Evolutionary conservation across 2,888 invertebrate genomes (phyloP).

Genomic region (Hypena proboscidalis): DNA sequence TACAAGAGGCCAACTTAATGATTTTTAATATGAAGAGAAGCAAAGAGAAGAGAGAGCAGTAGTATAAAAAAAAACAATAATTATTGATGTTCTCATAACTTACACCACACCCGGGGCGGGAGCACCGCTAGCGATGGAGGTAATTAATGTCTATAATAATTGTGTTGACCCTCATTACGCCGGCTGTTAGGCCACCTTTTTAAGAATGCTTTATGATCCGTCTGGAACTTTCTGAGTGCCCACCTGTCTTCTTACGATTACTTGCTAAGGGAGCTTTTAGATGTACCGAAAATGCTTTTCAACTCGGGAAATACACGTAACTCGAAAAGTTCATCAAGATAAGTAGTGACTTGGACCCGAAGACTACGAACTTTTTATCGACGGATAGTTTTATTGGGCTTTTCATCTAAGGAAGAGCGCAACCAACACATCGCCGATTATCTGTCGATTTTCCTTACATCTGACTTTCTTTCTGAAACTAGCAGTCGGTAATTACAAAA

Average conservation of each 20-base stretch:
- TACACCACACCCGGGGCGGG: conserved; percentile 21
- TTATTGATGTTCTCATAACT: conserved; percentile 9
- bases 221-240: conserved; percentile 32
- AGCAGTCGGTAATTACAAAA: too few species aligned
- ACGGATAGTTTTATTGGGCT: too few species aligned
- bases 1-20: too few species aligned
- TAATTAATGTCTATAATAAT: conserved; percentile 63
- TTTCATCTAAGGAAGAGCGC: too few species aligned
- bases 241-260: conserved; percentile 37
- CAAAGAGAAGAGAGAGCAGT: not conserved
- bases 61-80: not conserved
- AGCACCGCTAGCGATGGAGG: conserved; percentile 38
- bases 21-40: too few species aligned
- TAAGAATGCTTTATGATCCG: conserved; percentile 57
- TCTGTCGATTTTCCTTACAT: too few species aligned
- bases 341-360: too few species aligned
- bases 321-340: too few species aligned
- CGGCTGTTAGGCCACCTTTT: conserved; percentile 51
- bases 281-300: not conserved
- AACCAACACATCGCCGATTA: too few species aligned
- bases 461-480: too few species aligned
- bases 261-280: conserved; percentile 22
- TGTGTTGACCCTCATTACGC: conserved; percentile 61
- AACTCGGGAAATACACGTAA: too few species aligned
- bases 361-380: too few species aligned